Evolutionary conservation across 1,140 invertebrate species (phyloP), one percentile per base, ranked within the genome.

Genomic region (Temnothorax longispinosus): DNA sequence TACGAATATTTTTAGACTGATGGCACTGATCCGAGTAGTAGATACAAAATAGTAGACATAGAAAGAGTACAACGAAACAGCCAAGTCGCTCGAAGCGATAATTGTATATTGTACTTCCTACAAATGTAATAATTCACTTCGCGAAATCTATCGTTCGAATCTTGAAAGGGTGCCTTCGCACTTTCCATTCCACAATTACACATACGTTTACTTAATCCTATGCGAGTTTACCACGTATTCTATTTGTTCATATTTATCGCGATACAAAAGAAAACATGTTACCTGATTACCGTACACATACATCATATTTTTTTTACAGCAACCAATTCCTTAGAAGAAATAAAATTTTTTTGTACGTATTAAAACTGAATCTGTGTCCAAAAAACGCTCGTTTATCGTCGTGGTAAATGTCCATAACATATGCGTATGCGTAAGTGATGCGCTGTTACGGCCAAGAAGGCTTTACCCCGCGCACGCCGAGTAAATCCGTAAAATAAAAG

Each of bases 61-160:
- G 27, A 78, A 84, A 84, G 69, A 60, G 32, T 50, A 84, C 54
- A 74, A 84, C 21, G 41, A 84, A 71, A 82, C 21, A 15, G 54
- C 4, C 67, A 6, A 18, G 54, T 21, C 27, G 69, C 80, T 18
- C 27, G 8, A 15, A 44, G 69, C 80, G 54, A 62, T 84, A 84
- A 84, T 84, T 84, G 80, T 50, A 74, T 10, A 44, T 38, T 74
- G 69, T 44, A 84, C 80, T 84, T 75, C 69, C 69, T 84, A 18
- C 54, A 84, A 84, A 84, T 32, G 80, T 74, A 74, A 84, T 84
- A 84, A 84, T 84, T 84, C 54, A 84, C 18, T 38, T 60, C 11
- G 54, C 27, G 21, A 84, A 75, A 84, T 84, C 80, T 84, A 84
- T 75, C 69, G 27, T 60, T 50, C 41, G 27, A 21, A 84, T 84